These are phyloP conservation scores for Ianthella basta DNA, from an alignment of 37 sponge, comb jelly and placozoan genomes.

Conservation along the genomic window DNA sequence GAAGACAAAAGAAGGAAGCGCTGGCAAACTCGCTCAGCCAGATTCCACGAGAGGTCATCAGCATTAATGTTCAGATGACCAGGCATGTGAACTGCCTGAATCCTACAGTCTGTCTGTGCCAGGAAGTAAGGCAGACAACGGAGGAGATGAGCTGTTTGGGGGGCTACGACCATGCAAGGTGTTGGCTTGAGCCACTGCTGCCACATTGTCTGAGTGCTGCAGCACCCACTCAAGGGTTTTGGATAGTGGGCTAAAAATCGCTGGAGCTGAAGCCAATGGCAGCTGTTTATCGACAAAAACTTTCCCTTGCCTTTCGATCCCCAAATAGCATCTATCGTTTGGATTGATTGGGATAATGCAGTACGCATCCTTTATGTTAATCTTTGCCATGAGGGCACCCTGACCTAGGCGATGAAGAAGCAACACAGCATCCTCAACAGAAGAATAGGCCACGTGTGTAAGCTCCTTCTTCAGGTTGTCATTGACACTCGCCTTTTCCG, in stretches of 20 bases:
- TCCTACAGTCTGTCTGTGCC: too few species aligned
- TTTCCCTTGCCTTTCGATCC: neutral
- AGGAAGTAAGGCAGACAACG: too few species aligned
- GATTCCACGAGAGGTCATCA: too few species aligned
- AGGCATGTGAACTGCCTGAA: too few species aligned
- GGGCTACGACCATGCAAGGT: neutral
- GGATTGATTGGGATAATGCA: conserved; percentile 2
- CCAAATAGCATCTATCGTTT: neutral
- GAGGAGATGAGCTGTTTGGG: too few species aligned
- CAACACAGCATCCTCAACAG: neutral
- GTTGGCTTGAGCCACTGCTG: conserved; percentile 21
- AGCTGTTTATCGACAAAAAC: conserved; percentile 19
- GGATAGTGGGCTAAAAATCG: conserved; percentile 3
- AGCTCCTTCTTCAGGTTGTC: conserved; percentile 8
- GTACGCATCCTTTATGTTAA: conserved; percentile 7
- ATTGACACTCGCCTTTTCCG: too few species aligned
- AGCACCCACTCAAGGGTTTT: conserved; percentile 17
- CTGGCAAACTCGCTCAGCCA: too few species aligned
- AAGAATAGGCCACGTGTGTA: conserved; percentile 19
- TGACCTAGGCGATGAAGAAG: neutral
- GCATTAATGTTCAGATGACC: neutral
- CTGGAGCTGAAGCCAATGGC: conserved; percentile 29
- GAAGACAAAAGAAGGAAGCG: too few species aligned
- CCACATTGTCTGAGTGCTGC: conserved; percentile 31
- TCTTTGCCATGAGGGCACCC: conserved; percentile 11